These are phyloP conservation scores for Drepana arcuata DNA, from an alignment of 1,140 invertebrate species.

Conservation along the genomic window DNA sequence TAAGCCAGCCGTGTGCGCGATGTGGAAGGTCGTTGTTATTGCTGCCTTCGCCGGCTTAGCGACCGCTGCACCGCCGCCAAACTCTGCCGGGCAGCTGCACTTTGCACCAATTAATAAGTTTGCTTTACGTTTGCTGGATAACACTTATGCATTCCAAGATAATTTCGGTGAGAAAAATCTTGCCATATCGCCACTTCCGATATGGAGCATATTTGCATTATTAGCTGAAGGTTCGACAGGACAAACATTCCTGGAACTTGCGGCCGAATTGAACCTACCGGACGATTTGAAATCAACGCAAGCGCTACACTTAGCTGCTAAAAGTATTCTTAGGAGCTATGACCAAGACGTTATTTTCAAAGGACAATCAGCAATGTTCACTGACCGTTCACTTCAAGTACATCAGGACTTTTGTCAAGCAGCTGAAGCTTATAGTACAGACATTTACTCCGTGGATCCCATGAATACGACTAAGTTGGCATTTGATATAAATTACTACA, in stretches of 20 bases:
- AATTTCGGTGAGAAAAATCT: slow-evolving; percentile 45
- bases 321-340: slow-evolving; percentile 25
- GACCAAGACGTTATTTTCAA: slow-evolving; percentile 36
- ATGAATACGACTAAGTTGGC: slow-evolving; percentile 46
- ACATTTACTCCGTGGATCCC: slow-evolving; percentile 42
- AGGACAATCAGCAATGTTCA: slow-evolving; percentile 42
- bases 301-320: slow-evolving; percentile 33
- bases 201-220: slow-evolving; percentile 69
- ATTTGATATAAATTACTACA: slow-evolving; percentile 49
- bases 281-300: slow-evolving; percentile 42
- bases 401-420: slow-evolving; percentile 54
- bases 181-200: slow-evolving; percentile 62
- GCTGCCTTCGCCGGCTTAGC: slow-evolving; percentile 21
- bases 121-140: slow-evolving; percentile 40
- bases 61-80: slow-evolving; percentile 26
- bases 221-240: slow-evolving; percentile 68
- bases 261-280: slow-evolving; percentile 55
- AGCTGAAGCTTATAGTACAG: slow-evolving; percentile 38
- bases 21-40: slow-evolving; percentile 40
- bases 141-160: slow-evolving; percentile 46
- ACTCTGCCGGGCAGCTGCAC: too few species aligned
- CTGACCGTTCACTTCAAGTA: slow-evolving; percentile 34
- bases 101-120: slow-evolving; percentile 47
- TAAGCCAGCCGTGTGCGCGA: slow-evolving; percentile 22
- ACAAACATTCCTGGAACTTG: slow-evolving; percentile 62